phyloP scores from a whole-genome alignment of 2,797 vertebrate species.

The Nannoperca australis region DNA sequence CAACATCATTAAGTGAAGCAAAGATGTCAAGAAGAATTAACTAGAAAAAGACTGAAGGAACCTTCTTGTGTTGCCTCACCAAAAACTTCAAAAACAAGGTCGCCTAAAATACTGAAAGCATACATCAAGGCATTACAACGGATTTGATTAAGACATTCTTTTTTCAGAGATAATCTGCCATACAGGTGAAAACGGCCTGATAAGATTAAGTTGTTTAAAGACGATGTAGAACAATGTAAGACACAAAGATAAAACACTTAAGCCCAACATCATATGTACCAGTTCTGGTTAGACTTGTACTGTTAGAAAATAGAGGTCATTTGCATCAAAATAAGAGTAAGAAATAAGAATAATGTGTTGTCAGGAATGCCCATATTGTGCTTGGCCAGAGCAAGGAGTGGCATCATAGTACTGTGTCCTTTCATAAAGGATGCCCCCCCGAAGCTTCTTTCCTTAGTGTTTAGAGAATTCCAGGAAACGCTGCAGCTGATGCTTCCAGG shows the following conservation, averaged over 20 bases:
- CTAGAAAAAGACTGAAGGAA: neutral
- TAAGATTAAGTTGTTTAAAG: neutral
- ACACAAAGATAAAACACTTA: neutral
- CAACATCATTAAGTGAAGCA: neutral
- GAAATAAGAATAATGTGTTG: neutral
- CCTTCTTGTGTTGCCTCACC: neutral
- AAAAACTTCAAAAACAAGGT: slow-evolving; percentile 3
- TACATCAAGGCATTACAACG: neutral
- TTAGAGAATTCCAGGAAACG: neutral
- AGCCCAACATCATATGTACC: neutral
- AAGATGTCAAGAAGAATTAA: neutral
- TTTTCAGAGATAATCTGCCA: neutral
- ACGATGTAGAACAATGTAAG: neutral
- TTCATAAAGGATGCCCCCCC: too few species aligned
- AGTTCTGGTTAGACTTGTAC: neutral
- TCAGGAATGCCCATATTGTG: neutral
- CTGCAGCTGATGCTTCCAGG: neutral
- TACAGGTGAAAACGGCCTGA: neutral
- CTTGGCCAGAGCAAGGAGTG: neutral
- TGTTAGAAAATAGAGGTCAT: neutral
- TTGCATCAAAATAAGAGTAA: neutral
- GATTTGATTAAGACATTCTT: neutral
- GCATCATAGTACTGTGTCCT: neutral
- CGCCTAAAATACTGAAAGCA: neutral
- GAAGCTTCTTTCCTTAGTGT: too few species aligned